These are phyloP conservation scores for Petaurus breviceps DNA, from an alignment of 2,113 vertebrate genomes.

Conservation along the genomic window DNA sequence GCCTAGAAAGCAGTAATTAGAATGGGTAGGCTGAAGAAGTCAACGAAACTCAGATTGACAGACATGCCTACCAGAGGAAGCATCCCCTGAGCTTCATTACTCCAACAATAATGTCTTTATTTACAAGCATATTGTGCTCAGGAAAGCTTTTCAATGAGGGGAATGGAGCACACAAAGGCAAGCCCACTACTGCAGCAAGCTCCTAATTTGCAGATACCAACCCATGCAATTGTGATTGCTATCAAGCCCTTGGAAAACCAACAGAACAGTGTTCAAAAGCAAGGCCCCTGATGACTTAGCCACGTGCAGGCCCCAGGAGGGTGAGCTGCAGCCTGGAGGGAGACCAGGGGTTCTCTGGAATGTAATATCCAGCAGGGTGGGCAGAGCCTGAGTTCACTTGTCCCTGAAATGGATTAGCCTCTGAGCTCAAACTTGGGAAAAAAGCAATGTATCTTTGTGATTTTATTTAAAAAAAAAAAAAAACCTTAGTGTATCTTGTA, in stretches of 20 bases:
- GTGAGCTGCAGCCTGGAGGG: constrained; percentile 38
- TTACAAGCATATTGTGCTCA: constrained; percentile 70
- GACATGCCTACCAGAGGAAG: constrained; percentile 64
- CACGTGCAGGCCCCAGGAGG: constrained; percentile 47
- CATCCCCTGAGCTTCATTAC: constrained; percentile 74
- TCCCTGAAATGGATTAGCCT: background rate
- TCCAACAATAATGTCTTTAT: constrained; percentile 72
- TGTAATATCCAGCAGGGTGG: constrained; percentile 19
- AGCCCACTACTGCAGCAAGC: constrained; percentile 60
- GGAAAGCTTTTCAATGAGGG: constrained; percentile 68
- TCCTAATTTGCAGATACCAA: constrained; percentile 69
- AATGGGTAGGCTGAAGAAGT: constrained; percentile 71
- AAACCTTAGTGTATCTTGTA: background rate
- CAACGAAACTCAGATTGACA: constrained; percentile 71
- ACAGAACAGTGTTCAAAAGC: constrained; percentile 65
- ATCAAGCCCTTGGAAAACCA: constrained; percentile 69
- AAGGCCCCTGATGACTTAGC: constrained; percentile 55
- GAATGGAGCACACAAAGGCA: constrained; percentile 70
- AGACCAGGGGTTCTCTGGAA: constrained; percentile 38
- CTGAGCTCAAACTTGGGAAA: constrained; percentile 39
- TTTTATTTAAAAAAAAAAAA: background rate
- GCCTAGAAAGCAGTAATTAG: constrained; percentile 73
- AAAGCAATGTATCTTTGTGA: background rate
- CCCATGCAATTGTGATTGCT: constrained; percentile 62
- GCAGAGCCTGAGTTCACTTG: constrained; percentile 35